These are phyloP conservation scores for Dolichopus griseipennis DNA, from an alignment of 2,888 invertebrate genomes.

Conservation along the genomic window DNA sequence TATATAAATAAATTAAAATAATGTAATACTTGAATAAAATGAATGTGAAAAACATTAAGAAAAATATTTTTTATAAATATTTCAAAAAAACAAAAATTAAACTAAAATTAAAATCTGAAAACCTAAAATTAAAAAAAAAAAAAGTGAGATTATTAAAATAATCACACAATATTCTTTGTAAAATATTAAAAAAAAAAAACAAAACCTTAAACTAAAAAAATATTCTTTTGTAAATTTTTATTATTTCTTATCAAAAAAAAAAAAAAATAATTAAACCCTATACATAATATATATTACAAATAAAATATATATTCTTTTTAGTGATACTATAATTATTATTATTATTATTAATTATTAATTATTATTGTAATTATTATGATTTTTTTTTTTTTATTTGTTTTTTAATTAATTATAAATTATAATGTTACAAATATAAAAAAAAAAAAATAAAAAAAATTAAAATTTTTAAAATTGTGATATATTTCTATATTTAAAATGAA, in stretches of 20 bases:
- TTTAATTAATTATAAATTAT: constrained; percentile 6
- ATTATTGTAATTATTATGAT: no score
- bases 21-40: neutral
- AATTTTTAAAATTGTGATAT: constrained; percentile 6
- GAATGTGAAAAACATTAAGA: neutral
- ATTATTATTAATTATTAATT: neutral
- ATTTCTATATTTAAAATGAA: constrained; percentile 3
- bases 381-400: neutral
- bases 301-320: neutral
- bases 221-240: constrained; percentile 6
- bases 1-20: neutral
- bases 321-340: neutral
- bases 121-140: neutral
- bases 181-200: neutral
- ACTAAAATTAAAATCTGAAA: neutral
- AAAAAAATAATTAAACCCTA: neutral
- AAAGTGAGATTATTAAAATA: neutral
- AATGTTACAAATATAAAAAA: neutral
- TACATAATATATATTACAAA: neutral
- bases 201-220: neutral
- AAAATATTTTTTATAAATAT: constrained; percentile 6
- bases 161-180: neutral
- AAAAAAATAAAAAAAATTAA: neutral
- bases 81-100: neutral
- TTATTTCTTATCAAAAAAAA: neutral